phyloP scores from a whole-genome alignment of 2,113 vertebrate genomes.

The Silurus asotus region DNA sequence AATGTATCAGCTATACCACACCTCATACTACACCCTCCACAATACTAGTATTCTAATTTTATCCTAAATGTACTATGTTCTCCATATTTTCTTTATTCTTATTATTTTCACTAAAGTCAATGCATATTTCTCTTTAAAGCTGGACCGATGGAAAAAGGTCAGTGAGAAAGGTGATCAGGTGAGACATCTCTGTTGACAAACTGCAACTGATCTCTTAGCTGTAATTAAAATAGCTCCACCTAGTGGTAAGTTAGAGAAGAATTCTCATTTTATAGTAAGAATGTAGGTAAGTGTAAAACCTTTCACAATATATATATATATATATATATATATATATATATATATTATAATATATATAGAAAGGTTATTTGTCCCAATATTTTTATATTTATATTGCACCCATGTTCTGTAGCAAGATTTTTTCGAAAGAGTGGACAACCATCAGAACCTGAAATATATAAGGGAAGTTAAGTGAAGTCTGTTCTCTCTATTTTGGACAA shows the following conservation, averaged over 20 bases:
- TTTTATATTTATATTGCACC: not conserved
- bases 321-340: too few species aligned
- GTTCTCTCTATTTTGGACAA: not conserved
- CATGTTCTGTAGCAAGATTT: not conserved
- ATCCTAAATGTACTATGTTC: not conserved
- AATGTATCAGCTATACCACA: not conserved
- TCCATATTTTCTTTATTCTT: not conserved
- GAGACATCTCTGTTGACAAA: not conserved
- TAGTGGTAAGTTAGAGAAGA: not conserved
- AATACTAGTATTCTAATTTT: not conserved
- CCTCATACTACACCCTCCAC: not conserved
- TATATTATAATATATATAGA: too few species aligned
- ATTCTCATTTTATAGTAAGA: not conserved
- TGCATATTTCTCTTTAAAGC: not conserved
- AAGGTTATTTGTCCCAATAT: too few species aligned
- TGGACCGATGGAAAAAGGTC: not conserved
- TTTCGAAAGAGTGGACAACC: not conserved
- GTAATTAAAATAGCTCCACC: not conserved
- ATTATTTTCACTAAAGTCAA: not conserved
- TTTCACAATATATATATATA: too few species aligned
- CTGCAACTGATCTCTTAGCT: not conserved
- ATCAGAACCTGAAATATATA: not conserved
- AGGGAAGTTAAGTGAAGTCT: not conserved
- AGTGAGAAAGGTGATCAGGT: not conserved
- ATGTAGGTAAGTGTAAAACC: not conserved